These are phyloP conservation scores for Frieseomelitta varia DNA, from an alignment of 1,140 invertebrate species.

Conservation along the genomic window DNA sequence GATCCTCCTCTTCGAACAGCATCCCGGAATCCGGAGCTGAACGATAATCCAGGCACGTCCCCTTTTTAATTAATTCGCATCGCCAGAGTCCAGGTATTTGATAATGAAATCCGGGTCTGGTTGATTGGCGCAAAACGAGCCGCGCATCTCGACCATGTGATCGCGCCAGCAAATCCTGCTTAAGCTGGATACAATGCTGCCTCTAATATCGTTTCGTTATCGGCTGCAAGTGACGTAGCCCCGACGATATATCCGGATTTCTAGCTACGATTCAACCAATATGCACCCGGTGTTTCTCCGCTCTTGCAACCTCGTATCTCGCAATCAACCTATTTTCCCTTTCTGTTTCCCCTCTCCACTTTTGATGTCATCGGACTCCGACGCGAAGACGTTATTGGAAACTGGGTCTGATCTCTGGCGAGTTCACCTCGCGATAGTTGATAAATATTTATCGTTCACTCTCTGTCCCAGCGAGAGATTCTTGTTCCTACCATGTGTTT, in stretches of 20 bases:
- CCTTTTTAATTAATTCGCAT: constrained; percentile 48
- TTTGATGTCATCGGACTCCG: not conserved
- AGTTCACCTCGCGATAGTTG: not conserved
- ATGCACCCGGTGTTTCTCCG: not conserved
- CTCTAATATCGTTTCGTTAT: constrained; percentile 47
- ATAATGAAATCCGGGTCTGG: constrained; percentile 19
- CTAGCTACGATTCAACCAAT: constrained; percentile 22
- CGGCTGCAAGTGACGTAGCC: constrained; percentile 13
- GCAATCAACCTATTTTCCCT: not conserved
- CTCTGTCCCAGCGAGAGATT: not conserved
- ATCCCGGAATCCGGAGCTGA: not conserved
- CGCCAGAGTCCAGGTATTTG: constrained; percentile 2
- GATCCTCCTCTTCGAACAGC: not conserved
- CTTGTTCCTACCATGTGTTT: too few relatives aligned
- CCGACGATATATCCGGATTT: constrained; percentile 34
- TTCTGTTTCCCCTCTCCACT: not conserved
- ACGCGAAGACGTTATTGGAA: constrained; percentile 13
- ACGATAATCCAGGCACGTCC: constrained; percentile 1
- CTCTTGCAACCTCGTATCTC: not conserved
- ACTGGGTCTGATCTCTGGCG: not conserved
- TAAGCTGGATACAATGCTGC: constrained; percentile 38
- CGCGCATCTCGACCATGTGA: constrained; percentile 24
- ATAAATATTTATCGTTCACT: constrained; percentile 20
- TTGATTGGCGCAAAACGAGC: constrained; percentile 9
- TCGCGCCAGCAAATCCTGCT: constrained; percentile 24